Conservation (phyloP, 2,113 vertebrate genomes). For the Varanus salvator region DNA sequence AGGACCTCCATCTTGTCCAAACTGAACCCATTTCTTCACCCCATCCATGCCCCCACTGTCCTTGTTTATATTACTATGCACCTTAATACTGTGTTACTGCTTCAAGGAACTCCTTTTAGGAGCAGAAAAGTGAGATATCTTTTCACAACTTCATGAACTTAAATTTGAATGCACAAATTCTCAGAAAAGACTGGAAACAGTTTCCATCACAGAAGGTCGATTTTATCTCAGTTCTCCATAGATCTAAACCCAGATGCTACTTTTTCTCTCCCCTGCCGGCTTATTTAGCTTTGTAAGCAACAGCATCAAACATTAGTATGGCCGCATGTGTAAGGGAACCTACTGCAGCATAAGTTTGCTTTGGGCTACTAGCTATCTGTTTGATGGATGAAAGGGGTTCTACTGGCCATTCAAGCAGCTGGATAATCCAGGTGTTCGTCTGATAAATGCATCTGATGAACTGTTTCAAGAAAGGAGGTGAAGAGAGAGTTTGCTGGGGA, state of each 20-base stretch:
- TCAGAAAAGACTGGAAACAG: conserved; percentile 17
- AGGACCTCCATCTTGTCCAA: too few species aligned
- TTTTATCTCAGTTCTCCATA: conserved; percentile 23
- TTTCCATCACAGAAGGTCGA: neutral
- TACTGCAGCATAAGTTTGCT: conserved; percentile 30
- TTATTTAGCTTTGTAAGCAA: neutral
- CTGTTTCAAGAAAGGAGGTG: conserved; percentile 46
- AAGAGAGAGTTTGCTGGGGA: conserved; percentile 48
- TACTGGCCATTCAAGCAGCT: conserved; percentile 50
- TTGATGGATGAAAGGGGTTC: conserved; percentile 45
- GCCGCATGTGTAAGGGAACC: neutral
- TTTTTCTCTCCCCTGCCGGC: neutral
- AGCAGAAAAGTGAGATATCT: too few species aligned
- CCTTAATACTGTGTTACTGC: too few species aligned
- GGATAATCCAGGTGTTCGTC: conserved; percentile 60
- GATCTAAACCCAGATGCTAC: neutral
- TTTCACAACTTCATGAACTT: too few species aligned
- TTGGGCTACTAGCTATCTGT: conserved; percentile 48
- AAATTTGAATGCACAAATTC: neutral
- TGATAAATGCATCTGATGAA: conserved; percentile 48
- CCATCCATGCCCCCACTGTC: too few species aligned
- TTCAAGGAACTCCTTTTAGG: too few species aligned
- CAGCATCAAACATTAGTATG: neutral
- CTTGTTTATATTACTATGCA: too few species aligned
- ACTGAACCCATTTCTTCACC: too few species aligned